These are phyloP conservation scores for Melanotaenia maccullochi DNA, from an alignment of 2,797 vertebrate species.

Conservation along the genomic window DNA sequence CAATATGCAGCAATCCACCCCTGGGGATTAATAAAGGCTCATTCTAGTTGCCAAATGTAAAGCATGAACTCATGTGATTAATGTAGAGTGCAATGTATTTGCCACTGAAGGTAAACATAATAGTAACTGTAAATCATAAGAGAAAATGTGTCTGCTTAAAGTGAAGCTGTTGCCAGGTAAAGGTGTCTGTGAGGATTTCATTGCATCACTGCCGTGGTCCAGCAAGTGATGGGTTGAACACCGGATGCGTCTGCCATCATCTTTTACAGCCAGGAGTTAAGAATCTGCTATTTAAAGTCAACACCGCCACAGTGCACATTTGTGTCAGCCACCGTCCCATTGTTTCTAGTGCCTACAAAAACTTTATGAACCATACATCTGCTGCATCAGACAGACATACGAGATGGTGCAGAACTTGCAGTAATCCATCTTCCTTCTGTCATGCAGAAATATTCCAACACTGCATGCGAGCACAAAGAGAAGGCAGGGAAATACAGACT, in stretches of 20 bases:
- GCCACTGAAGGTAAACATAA: background rate
- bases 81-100: background rate
- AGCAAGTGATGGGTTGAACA: background rate
- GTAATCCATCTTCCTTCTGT: constrained; percentile 27
- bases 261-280: constrained; percentile 49
- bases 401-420: background rate
- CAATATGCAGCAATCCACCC: background rate
- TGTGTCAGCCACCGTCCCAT: constrained; percentile 20
- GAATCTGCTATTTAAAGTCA: constrained; percentile 12
- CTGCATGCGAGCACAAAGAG: no score
- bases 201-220: background rate
- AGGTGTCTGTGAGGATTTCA: background rate
- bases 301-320: constrained; percentile 11
- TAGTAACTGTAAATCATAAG: constrained; percentile 7
- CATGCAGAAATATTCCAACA: background rate
- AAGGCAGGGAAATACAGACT: no score
- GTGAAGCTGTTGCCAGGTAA: no score
- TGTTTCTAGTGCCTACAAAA: constrained; percentile 23
- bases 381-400: constrained; percentile 7
- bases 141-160: constrained; percentile 13
- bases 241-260: constrained; percentile 15
- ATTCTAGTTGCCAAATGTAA: background rate
- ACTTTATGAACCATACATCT: constrained; percentile 47
- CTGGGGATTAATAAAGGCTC: background rate
- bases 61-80: background rate